Percentiles rank a stretch among this genome's conserved stretches.
phyloP scores from a whole-genome alignment of 2,113 vertebrate genomes.

The Potamarius usumacintae region DNA sequence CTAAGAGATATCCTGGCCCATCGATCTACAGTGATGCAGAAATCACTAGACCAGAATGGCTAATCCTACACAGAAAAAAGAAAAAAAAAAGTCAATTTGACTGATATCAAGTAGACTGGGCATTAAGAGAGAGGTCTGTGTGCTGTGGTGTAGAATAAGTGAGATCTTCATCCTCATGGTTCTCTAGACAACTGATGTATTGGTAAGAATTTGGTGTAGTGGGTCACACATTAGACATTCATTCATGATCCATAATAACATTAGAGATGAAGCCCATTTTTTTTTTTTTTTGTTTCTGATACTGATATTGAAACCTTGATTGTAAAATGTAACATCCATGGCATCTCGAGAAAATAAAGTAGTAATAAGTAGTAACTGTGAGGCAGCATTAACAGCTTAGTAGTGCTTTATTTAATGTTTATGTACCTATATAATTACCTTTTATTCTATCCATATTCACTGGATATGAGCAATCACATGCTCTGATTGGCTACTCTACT shows the following conservation, averaged over 20 bases:
- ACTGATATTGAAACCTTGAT: neutral
- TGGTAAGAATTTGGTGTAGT: neutral
- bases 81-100: conserved; percentile 13
- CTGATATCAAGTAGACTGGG: neutral
- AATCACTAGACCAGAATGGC: conserved; percentile 15
- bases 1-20: conserved; percentile 1
- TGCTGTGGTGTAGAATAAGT: neutral
- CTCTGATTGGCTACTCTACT: no score
- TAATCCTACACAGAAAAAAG: conserved; percentile 12
- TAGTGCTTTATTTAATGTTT: no score
- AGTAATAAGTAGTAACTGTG: no score
- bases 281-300: neutral
- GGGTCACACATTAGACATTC: neutral
- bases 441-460: no score
- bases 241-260: neutral
- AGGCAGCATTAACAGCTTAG: no score
- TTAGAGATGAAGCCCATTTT: neutral
- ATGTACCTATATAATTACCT: no score
- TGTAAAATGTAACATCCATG: neutral
- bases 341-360: no score
- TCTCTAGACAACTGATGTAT: neutral
- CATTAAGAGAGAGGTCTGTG: neutral
- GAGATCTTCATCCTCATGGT: neutral
- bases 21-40: neutral
- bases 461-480: no score